Evolutionary conservation across 2,113 vertebrate species (phyloP).

Genomic region (Anoura caudifer): DNA sequence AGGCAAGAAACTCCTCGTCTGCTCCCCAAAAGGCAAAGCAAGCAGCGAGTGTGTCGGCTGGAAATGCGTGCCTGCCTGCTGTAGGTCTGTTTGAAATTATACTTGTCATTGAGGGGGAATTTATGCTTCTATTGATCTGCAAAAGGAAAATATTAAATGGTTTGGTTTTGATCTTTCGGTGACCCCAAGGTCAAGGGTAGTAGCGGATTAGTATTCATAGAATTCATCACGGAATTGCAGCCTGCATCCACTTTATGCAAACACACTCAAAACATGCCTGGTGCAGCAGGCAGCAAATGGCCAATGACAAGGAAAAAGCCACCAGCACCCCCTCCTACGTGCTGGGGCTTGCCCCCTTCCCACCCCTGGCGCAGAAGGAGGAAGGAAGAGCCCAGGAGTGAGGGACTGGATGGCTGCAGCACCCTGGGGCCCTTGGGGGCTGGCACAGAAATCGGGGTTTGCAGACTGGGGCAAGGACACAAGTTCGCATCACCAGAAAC

Average conservation of each 20-base stretch:
- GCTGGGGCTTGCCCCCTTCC: background rate
- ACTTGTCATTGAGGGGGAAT: constrained; percentile 99
- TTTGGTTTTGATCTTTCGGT: constrained; percentile 95
- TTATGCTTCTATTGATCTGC: constrained; percentile 98
- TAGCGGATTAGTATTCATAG: constrained; percentile 95
- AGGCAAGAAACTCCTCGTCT: constrained; percentile 81
- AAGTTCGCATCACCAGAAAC: background rate
- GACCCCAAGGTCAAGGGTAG: constrained; percentile 98
- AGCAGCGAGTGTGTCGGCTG: constrained; percentile 71
- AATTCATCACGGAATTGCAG: constrained; percentile 88
- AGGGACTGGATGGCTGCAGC: constrained; percentile 16
- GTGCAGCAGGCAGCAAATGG: constrained; percentile 80
- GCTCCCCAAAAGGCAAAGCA: constrained; percentile 79
- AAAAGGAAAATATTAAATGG: constrained; percentile 99
- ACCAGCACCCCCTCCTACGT: background rate
- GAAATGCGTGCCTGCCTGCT: constrained; percentile 86
- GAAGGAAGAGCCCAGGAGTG: background rate
- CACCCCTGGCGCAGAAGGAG: background rate
- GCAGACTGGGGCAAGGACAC: background rate
- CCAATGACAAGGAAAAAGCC: constrained; percentile 67
- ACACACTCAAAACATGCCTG: constrained; percentile 81
- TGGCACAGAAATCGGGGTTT: background rate
- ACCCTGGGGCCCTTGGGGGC: constrained; percentile 11
- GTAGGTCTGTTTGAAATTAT: constrained; percentile 99
- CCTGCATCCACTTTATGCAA: constrained; percentile 88